Base-by-base conservation (phyloP, 1,140 invertebrate genomes). In the Ceratosolen fusciceps region DNA sequence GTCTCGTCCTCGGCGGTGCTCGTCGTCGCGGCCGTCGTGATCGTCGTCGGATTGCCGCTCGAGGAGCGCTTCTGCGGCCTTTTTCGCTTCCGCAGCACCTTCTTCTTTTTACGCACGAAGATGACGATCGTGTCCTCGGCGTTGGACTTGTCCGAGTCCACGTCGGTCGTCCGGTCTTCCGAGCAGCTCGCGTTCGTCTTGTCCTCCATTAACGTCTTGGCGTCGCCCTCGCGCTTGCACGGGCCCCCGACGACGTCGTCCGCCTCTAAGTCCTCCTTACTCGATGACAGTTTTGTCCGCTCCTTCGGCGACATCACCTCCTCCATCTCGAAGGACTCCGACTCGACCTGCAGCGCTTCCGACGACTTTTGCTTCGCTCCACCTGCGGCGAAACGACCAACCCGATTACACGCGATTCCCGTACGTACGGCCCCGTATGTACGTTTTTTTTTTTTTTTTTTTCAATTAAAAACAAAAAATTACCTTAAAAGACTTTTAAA, bases 111-210 rank as follows among this genome's bases (percentile, higher is more conserved):
- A 72, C 88, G 91, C 47, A 77, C 47, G 8, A 54, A 47, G 9
- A 80, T 65, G 19, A 89, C 88, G 12, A 84, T 87, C 0, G 83
- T 81, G 21, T 87, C 83, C 54, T 92, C 92, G 0, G 87, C 86
- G 26, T 89, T 90, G 0, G 91, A 92, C 65, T 90, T 90, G 74
- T 92, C 91, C 1, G 88, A 90, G 49, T 92, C 91, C 1, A 91
- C 91, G 79, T 91, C 91, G 0, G 87, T 80, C 3, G 79, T 80
- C 39, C 71, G 79, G 3, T 80, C 79, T 0, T 75, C 79, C 9
- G 79, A 80, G 21, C 73, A 75, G 58, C 73, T 80, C 19, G 12
- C 56, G 10, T 7, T 47, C 34, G 62, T 43, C 10, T 80, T 80
- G 1, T 80, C 73, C 21, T 80, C 73, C n/a, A 71, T 56, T 3